These are phyloP conservation scores for Penaeus indicus DNA, from an alignment of 1,140 invertebrate species.

Conservation along the genomic window DNA sequence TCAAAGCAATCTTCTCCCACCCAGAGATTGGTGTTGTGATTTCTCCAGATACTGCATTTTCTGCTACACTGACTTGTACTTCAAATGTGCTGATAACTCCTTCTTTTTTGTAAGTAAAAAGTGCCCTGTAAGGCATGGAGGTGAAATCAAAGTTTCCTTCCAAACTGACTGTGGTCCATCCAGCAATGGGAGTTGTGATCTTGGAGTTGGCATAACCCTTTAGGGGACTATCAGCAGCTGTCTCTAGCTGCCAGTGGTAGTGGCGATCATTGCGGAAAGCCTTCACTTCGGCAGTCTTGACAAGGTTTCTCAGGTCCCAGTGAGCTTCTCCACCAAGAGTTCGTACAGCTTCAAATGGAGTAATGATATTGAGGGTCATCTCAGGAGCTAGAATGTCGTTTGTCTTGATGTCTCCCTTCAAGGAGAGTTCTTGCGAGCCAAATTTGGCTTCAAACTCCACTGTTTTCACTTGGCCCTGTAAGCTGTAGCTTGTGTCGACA, in stretches of 20 bases:
- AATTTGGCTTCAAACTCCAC: conserved; percentile 26
- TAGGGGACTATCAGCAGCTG: conserved; percentile 15
- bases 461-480: conserved; percentile 15
- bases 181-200: conserved; percentile 23
- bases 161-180: conserved; percentile 31
- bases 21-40: conserved; percentile 39
- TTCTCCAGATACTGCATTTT: conserved; percentile 16
- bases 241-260: conserved; percentile 41
- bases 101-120: conserved; percentile 27
- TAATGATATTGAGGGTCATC: conserved; percentile 40
- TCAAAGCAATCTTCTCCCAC: conserved; percentile 38
- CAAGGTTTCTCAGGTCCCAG: conserved; percentile 19
- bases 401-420: conserved; percentile 18
- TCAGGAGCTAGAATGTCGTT: conserved; percentile 41
- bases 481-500: conserved; percentile 24
- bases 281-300: conserved; percentile 26
- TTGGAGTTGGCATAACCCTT: conserved; percentile 19
- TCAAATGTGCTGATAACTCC: conserved; percentile 28
- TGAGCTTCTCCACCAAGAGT: conserved; percentile 15
- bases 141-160: conserved; percentile 25
- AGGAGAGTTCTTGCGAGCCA: conserved; percentile 20
- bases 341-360: conserved; percentile 29
- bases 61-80: neutral
- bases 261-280: conserved; percentile 22
- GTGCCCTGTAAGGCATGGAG: conserved; percentile 23